phyloP scores from a whole-genome alignment of 1,140 invertebrate genomes.

The Cataglyphis hispanica region DNA sequence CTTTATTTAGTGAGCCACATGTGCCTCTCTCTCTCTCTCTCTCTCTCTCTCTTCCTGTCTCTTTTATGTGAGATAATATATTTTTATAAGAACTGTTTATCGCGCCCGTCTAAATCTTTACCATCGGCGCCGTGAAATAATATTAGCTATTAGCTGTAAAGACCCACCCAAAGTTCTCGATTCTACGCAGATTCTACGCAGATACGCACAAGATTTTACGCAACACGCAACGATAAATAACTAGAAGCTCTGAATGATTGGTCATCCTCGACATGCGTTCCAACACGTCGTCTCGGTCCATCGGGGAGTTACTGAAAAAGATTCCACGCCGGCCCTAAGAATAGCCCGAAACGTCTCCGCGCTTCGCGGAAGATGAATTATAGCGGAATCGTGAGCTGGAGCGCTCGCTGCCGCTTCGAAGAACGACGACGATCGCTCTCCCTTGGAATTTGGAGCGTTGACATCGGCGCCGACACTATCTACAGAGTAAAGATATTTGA shows the following conservation, averaged over 20 bases:
- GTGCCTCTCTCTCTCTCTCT: no score
- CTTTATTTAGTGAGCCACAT: constrained; percentile 1
- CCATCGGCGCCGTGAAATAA: constrained; percentile 9
- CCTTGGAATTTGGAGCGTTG: constrained; percentile 74
- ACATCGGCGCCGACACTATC: constrained; percentile 69
- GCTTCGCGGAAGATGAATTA: constrained; percentile 76
- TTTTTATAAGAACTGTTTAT: constrained; percentile 23
- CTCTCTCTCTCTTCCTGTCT: no score
- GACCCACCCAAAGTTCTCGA: not conserved
- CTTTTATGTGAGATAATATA: not conserved
- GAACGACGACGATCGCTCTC: constrained; percentile 74
- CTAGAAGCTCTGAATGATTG: constrained; percentile 57
- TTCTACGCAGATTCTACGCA: constrained; percentile 32
- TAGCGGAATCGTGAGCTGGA: constrained; percentile 71
- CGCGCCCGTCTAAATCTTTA: not conserved
- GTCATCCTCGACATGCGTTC: constrained; percentile 61
- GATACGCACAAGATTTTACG: not conserved
- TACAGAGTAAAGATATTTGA: constrained; percentile 22
- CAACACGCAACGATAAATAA: constrained; percentile 20
- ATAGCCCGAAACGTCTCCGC: constrained; percentile 70
- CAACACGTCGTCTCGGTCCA: constrained; percentile 63
- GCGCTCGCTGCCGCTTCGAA: constrained; percentile 64
- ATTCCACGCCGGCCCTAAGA: constrained; percentile 54
- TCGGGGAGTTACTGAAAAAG: constrained; percentile 64
- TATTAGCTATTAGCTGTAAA: constrained; percentile 19